phyloP scores from a whole-genome alignment of 1,140 invertebrate genomes.

The Drosophila carrolli region DNA sequence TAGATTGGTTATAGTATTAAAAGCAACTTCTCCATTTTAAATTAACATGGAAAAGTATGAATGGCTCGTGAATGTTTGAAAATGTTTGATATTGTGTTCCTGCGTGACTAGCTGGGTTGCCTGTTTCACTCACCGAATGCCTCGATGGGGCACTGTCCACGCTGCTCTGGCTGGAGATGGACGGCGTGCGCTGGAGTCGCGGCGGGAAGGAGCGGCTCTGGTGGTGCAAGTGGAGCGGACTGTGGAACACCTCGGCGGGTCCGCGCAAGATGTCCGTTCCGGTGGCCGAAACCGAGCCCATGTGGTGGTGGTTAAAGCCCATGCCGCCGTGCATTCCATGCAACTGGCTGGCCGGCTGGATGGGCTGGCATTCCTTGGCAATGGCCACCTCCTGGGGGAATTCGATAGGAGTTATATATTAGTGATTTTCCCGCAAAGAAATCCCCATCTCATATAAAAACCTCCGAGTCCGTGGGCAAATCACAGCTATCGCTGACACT shows the following conservation, averaged over 20 bases:
- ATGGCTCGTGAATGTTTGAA: too few species aligned
- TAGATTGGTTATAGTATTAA: too few species aligned
- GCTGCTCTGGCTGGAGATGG: conserved; percentile 92
- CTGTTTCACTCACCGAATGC: conserved; percentile 85
- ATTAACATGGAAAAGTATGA: too few species aligned
- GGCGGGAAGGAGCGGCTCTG: conserved; percentile 85
- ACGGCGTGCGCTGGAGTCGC: conserved; percentile 88
- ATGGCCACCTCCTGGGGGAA: conserved; percentile 88
- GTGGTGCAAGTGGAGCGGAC: conserved; percentile 82
- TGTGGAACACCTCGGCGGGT: conserved; percentile 77
- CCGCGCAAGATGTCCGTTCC: conserved; percentile 76
- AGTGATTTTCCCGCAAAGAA: too few species aligned
- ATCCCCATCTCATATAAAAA: conserved; percentile 22
- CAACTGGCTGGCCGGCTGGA: conserved; percentile 85
- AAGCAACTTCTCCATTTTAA: too few species aligned
- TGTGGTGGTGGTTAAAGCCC: conserved; percentile 49
- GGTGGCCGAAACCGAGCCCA: conserved; percentile 61
- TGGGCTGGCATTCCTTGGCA: conserved; percentile 87
- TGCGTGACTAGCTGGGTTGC: too few species aligned
- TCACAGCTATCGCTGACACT: conserved; percentile 83
- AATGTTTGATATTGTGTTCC: too few species aligned
- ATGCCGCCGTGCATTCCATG: conserved; percentile 50
- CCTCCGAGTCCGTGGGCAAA: conserved; percentile 82
- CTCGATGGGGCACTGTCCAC: conserved; percentile 89
- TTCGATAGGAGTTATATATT: background rate